Percentiles rank a stretch among this genome's conserved stretches.
Evolutionary conservation across 2,113 vertebrate genomes (phyloP).

Genomic region (Vulpes ferrilata): DNA sequence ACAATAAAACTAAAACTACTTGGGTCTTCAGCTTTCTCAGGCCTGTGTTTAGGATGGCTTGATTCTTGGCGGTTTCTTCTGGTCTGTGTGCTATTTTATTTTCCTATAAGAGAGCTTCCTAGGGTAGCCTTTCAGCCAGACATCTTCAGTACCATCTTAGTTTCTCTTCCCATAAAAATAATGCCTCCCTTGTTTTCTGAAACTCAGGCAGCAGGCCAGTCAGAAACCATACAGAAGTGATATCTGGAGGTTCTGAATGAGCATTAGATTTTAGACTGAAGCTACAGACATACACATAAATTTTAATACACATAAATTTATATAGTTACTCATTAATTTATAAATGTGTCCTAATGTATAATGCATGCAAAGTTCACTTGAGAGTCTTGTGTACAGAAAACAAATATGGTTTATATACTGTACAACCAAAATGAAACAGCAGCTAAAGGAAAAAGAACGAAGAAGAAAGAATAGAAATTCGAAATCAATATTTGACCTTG

Average conservation of each 20-base stretch:
- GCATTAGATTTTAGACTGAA: slow-evolving; percentile 86
- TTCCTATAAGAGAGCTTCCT: slow-evolving; percentile 82
- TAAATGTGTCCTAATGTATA: slow-evolving; percentile 87
- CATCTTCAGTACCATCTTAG: slow-evolving; percentile 82
- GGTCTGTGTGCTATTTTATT: slow-evolving; percentile 1
- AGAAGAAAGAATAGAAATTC: slow-evolving; percentile 32
- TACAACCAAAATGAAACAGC: slow-evolving; percentile 82
- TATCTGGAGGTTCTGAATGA: slow-evolving; percentile 85
- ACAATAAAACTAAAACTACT: slow-evolving; percentile 56
- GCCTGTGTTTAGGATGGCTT: slow-evolving; percentile 70
- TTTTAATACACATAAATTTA: slow-evolving; percentile 88
- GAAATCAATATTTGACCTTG: slow-evolving; percentile 76
- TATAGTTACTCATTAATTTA: slow-evolving; percentile 87
- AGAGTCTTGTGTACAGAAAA: slow-evolving; percentile 83
- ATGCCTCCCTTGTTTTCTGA: slow-evolving; percentile 85
- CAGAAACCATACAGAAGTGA: slow-evolving; percentile 85
- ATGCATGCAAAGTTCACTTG: slow-evolving; percentile 88
- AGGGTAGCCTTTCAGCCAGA: slow-evolving; percentile 91
- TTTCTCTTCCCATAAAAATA: slow-evolving; percentile 88
- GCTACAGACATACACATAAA: slow-evolving; percentile 76
- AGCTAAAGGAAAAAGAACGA: slow-evolving; percentile 69
- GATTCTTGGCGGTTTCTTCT: slow-evolving; percentile 74
- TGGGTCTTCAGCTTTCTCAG: slow-evolving; percentile 58
- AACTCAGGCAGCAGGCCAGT: slow-evolving; percentile 91
- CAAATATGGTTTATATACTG: slow-evolving; percentile 71